Conservation (phyloP, 2,888 invertebrate species). For the Chelonus formosanus region DNA sequence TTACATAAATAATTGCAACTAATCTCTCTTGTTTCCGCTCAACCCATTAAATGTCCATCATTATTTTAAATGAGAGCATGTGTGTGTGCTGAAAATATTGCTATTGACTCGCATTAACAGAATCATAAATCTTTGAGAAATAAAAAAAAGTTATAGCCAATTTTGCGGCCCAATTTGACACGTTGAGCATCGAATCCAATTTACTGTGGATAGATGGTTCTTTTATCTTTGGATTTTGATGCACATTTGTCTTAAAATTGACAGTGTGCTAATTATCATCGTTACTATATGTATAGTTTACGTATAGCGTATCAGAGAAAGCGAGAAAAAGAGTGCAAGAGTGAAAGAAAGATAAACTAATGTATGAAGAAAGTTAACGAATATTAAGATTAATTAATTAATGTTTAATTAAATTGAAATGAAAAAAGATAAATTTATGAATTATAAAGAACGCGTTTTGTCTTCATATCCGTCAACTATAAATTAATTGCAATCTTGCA, state of each 20-base stretch:
- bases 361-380: not conserved
- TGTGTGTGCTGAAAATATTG: not conserved
- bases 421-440: too few species aligned
- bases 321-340: constrained; percentile 8
- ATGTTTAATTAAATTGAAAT: too few species aligned
- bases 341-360: constrained; percentile 5
- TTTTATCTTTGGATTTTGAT: constrained; percentile 18
- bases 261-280: constrained; percentile 27
- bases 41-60: too few species aligned
- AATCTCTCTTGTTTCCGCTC: too few species aligned
- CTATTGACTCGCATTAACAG: not conserved
- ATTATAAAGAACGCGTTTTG: too few species aligned
- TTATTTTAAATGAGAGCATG: not conserved
- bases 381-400: too few species aligned
- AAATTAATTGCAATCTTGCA: too few species aligned
- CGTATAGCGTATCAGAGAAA: constrained; percentile 20
- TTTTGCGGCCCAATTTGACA: constrained; percentile 15
- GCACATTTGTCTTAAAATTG: constrained; percentile 17
- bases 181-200: constrained; percentile 6
- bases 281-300: constrained; percentile 35
- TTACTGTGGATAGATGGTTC: not conserved
- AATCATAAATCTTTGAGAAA: not conserved
- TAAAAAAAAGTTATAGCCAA: constrained; percentile 5
- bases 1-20: too few species aligned
- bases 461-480: too few species aligned